Conservation (phyloP, 2,797 vertebrate genomes). For the Choloepus didactylus region DNA sequence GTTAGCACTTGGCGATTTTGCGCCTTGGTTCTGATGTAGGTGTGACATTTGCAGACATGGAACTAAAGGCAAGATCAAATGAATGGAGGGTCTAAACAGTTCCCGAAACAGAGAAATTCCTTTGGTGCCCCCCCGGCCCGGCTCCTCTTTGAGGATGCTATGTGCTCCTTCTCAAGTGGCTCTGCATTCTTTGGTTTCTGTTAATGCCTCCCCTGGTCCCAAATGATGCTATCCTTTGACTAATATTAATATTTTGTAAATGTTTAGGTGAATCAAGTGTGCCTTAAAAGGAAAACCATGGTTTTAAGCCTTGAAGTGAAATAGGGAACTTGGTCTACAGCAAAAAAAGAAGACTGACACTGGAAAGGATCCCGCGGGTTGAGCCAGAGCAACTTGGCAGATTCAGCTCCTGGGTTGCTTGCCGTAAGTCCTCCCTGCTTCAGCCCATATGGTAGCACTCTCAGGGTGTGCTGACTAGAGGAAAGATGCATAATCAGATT, state of each 20-base stretch:
- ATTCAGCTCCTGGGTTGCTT: too few species aligned
- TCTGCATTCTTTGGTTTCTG: conserved; percentile 4
- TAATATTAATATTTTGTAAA: not conserved
- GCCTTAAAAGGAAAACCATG: not conserved
- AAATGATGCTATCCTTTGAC: not conserved
- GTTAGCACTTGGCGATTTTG: not conserved
- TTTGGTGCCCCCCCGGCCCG: not conserved
- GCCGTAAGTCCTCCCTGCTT: not conserved
- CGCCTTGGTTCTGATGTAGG: not conserved
- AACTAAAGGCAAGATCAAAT: conserved; percentile 26
- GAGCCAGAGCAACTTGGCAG: not conserved
- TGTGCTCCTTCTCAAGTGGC: not conserved
- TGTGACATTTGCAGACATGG: not conserved
- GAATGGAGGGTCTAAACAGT: not conserved
- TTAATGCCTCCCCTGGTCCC: not conserved
- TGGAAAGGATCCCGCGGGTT: accelerated
- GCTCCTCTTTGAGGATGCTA: not conserved
- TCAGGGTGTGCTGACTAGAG: not conserved
- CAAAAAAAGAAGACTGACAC: not conserved
- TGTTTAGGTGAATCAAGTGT: not conserved
- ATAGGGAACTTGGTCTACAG: not conserved
- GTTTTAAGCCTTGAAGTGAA: not conserved
- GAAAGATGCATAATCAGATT: not conserved
- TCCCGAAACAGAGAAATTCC: not conserved
- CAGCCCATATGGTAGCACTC: not conserved